These are phyloP conservation scores for Oscheius sp. DNA, from an alignment of 2,888 invertebrate genomes.

Conservation along the genomic window DNA sequence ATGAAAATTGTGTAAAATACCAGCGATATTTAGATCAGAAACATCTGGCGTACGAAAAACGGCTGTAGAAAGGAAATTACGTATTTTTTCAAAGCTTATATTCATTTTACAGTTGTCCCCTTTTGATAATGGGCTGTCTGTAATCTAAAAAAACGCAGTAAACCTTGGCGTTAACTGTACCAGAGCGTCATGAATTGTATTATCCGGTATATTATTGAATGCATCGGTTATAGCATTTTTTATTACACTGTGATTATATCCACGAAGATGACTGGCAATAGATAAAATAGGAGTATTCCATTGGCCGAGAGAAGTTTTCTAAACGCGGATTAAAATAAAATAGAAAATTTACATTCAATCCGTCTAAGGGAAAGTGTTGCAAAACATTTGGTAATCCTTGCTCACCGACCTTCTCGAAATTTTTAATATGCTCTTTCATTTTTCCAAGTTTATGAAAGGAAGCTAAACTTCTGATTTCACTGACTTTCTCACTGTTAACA, in stretches of 20 bases:
- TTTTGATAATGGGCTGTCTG: not conserved
- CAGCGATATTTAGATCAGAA: not conserved
- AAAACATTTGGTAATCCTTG: not conserved
- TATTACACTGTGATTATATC: not conserved
- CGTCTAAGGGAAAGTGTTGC: not conserved
- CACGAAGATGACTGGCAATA: constrained; percentile 8
- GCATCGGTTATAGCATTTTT: not conserved
- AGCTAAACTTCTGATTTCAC: not conserved
- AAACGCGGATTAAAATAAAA: not conserved
- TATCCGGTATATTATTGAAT: not conserved
- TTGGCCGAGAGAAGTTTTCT: not conserved
- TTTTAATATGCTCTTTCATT: not conserved
- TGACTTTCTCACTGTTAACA: not conserved
- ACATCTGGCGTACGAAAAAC: not conserved
- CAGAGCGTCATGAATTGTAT: not conserved
- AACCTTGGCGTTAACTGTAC: not conserved
- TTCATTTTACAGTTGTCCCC: not conserved
- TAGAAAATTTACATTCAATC: not conserved
- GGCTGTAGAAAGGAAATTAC: not conserved
- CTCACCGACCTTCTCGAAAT: not conserved
- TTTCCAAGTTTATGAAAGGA: not conserved
- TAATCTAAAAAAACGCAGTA: not conserved
- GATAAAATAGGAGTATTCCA: constrained; percentile 1
- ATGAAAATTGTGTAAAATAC: not conserved
- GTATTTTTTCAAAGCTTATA: constrained; percentile 8